Evolutionary conservation across 2,888 invertebrate species (phyloP).

Genomic region (Latrodectus elegans): DNA sequence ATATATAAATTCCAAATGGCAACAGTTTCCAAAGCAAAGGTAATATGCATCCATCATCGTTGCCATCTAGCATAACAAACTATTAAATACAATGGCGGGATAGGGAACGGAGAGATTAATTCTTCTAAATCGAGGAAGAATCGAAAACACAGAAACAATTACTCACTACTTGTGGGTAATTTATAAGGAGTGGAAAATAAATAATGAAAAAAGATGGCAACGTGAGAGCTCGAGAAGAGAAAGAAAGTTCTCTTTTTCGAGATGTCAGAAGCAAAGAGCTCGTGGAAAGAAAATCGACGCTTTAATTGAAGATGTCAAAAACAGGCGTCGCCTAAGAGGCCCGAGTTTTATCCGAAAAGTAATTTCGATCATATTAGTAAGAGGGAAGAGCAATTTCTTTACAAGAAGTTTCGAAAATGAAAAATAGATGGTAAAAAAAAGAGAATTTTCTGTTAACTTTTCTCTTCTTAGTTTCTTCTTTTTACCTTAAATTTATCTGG

Average conservation of each 20-base stretch:
- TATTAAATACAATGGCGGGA: conserved; percentile 6
- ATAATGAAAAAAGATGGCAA: conserved; percentile 6
- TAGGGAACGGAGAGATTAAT: background rate
- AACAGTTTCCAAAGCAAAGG: conserved; percentile 7
- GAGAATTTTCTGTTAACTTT: background rate
- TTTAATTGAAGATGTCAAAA: conserved; percentile 63
- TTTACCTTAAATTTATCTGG: too few relatives aligned
- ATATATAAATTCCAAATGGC: too few relatives aligned
- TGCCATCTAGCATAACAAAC: conserved; percentile 17
- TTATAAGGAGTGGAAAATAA: conserved; percentile 17
- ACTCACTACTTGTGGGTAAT: conserved; percentile 37
- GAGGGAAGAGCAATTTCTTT: conserved; percentile 13
- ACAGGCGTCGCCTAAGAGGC: conserved; percentile 32
- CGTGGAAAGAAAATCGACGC: conserved; percentile 34
- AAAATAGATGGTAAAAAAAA: background rate
- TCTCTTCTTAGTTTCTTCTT: background rate
- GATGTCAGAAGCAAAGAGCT: conserved; percentile 47
- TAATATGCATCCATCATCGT: conserved; percentile 15
- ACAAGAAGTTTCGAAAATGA: background rate
- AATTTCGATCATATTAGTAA: conserved; percentile 49
- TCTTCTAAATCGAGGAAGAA: background rate
- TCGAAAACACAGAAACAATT: conserved; percentile 52
- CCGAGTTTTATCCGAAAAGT: conserved; percentile 40
- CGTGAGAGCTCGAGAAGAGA: background rate
- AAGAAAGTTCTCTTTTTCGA: conserved; percentile 24